Evolutionary conservation across 2,797 vertebrate genomes (phyloP).

Genomic region (Danio choprae): DNA sequence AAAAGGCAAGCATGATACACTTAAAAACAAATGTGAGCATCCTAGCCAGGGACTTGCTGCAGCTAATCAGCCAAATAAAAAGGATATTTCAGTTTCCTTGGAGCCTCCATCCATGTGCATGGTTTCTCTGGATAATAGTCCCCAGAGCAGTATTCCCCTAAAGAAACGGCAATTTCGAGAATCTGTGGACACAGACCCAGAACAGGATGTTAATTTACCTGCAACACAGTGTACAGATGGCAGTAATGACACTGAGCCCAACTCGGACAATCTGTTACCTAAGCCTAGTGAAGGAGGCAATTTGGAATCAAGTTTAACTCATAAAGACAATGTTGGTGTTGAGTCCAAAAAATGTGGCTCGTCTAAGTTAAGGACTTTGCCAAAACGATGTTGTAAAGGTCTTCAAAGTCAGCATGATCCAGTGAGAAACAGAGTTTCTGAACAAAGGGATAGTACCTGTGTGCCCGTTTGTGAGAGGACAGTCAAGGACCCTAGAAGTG

Average conservation of each 20-base stretch:
- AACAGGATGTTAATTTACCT: constrained; percentile 64
- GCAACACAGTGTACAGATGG: constrained; percentile 44
- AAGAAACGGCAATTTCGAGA: constrained; percentile 83
- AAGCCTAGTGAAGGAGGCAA: not conserved
- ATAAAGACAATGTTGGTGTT: not conserved
- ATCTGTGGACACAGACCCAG: constrained; percentile 71
- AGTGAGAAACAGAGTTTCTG: not conserved
- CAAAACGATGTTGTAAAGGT: constrained; percentile 24
- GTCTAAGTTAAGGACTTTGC: constrained; percentile 29
- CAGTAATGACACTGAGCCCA: constrained; percentile 45
- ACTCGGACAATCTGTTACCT: constrained; percentile 28
- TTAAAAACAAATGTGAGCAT: constrained; percentile 49
- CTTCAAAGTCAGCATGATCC: constrained; percentile 3
- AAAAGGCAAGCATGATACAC: constrained; percentile 47
- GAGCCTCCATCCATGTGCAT: constrained; percentile 59
- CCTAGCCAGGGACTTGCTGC: constrained; percentile 36
- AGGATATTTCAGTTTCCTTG: constrained; percentile 61
- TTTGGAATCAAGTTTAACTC: constrained; percentile 11
- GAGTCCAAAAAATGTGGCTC: constrained; percentile 23
- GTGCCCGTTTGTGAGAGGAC: not conserved
- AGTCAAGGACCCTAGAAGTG: not conserved
- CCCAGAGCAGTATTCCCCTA: constrained; percentile 81
- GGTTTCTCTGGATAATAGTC: constrained; percentile 64
- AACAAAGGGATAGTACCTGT: not conserved
- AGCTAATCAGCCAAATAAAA: constrained; percentile 35